Conservation (phyloP, 2,113 vertebrate species). For the Percopsis transmontana region DNA sequence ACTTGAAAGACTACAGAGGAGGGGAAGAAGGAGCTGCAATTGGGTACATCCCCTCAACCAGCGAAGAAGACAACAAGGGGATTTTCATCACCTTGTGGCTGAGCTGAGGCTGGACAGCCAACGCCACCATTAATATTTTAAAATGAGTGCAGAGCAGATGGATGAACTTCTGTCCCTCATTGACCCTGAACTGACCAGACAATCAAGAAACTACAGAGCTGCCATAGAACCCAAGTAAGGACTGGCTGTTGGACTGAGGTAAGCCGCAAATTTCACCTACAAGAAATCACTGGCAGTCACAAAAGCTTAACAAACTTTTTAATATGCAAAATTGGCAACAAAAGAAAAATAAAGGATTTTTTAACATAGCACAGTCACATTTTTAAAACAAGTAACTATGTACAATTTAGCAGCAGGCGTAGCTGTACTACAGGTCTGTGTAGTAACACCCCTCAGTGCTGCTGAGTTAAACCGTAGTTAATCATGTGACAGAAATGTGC, state of each 20-base stretch:
- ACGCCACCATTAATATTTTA: background rate
- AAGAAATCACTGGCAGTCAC: no score
- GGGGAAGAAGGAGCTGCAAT: background rate
- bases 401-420: background rate
- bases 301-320: background rate
- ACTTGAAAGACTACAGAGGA: no score
- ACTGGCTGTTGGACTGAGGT: no score
- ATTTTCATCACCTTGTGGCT: no score
- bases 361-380: background rate
- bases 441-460: no score
- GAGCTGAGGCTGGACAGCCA: slow-evolving; percentile 11
- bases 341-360: no score
- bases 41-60: background rate
- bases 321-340: no score
- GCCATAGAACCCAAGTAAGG: slow-evolving; percentile 9
- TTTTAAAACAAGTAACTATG: background rate
- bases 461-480: no score
- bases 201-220: slow-evolving; percentile 1
- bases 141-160: slow-evolving; percentile 10
- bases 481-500: no score
- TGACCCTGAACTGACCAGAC: slow-evolving; percentile 3
- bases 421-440: no score
- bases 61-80: no score
- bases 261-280: no score
- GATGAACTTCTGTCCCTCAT: slow-evolving; percentile 6